Conservation (phyloP, 2,113 vertebrate species). For the Phalacrocorax pelagicus region DNA sequence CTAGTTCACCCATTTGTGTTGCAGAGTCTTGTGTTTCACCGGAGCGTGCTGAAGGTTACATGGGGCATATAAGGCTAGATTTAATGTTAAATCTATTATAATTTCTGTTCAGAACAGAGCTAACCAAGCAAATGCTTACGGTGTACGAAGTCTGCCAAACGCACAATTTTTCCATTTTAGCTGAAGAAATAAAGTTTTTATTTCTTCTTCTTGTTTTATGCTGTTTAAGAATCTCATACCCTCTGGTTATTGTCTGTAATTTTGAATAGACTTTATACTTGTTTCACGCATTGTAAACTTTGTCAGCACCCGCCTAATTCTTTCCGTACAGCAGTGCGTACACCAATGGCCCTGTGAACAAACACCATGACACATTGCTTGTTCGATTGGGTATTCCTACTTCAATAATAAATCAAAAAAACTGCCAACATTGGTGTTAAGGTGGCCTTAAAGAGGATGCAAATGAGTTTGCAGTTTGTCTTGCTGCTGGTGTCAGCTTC, state of each 20-base stretch:
- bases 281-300: not conserved
- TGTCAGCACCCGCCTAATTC: too few species aligned
- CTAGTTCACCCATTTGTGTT: not conserved
- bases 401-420: not conserved
- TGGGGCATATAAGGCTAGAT: not conserved
- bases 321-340: too few species aligned
- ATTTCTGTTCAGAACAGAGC: not conserved
- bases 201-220: not conserved
- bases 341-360: not conserved
- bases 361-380: not conserved
- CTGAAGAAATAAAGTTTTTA: not conserved
- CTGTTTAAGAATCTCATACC: not conserved
- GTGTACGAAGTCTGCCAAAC: not conserved
- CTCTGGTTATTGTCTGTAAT: not conserved
- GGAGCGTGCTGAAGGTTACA: not conserved
- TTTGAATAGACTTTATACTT: not conserved
- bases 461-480: not conserved
- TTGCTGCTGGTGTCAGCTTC: not conserved
- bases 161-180: not conserved
- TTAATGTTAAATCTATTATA: not conserved
- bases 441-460: not conserved
- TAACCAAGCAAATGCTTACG: not conserved
- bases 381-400: not conserved
- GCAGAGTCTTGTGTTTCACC: not conserved
- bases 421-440: not conserved